These are phyloP conservation scores for Corynorhinus townsendii DNA, from an alignment of 2,113 vertebrate species.

Conservation along the genomic window DNA sequence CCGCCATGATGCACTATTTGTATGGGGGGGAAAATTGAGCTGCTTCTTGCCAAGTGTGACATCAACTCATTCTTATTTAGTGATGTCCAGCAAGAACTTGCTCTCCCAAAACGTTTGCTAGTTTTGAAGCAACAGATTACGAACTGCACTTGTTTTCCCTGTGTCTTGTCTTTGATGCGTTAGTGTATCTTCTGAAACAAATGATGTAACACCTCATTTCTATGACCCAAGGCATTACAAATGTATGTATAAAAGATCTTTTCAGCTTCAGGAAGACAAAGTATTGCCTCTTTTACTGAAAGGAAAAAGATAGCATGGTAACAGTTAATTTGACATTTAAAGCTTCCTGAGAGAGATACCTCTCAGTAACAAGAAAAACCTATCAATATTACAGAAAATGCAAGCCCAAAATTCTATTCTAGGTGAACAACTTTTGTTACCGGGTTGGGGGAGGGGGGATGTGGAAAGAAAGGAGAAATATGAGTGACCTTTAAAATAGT, in stretches of 20 bases:
- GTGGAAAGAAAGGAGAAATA: neutral
- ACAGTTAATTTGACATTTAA: neutral
- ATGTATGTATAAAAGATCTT: neutral
- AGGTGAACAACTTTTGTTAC: neutral
- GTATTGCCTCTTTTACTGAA: neutral
- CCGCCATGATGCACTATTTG: slow-evolving; percentile 75
- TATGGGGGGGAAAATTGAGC: slow-evolving; percentile 59
- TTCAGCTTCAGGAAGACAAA: neutral
- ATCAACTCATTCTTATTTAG: slow-evolving; percentile 87
- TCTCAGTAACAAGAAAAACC: neutral
- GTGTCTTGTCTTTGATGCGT: slow-evolving; percentile 61
- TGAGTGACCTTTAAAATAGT: neutral
- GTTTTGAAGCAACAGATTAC: slow-evolving; percentile 76
- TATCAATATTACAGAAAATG: neutral
- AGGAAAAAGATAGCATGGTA: neutral
- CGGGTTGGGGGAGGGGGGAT: neutral
- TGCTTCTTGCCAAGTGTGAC: slow-evolving; percentile 82
- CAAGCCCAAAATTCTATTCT: neutral
- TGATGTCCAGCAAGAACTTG: slow-evolving; percentile 80
- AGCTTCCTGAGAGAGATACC: neutral
- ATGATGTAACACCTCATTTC: neutral
- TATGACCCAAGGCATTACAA: neutral
- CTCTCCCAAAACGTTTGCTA: slow-evolving; percentile 80
- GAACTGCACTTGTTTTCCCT: slow-evolving; percentile 65
- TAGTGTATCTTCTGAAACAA: slow-evolving; percentile 38